phyloP scores from a whole-genome alignment of 1,140 invertebrate genomes.

The Cotesia typhae region DNA sequence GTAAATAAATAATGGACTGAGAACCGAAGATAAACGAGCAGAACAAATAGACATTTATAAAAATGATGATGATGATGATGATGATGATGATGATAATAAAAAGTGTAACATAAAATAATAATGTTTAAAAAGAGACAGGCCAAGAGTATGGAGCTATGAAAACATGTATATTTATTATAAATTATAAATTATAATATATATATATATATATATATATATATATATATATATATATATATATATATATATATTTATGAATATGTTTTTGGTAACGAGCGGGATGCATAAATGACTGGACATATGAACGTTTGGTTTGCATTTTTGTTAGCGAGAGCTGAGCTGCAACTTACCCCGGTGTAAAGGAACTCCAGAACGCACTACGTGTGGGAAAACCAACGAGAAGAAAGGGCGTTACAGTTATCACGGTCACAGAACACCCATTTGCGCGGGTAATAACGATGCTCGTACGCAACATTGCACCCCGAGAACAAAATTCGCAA shows the following conservation, averaged over 20 bases:
- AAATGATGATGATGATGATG: not conserved
- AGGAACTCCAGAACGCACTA: constrained; percentile 97
- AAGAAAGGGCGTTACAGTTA: constrained; percentile 68
- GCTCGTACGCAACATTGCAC: constrained; percentile 55
- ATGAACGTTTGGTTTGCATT: constrained; percentile 17
- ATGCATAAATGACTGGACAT: constrained; percentile 48
- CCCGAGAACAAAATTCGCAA: constrained; percentile 25
- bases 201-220: too few species aligned
- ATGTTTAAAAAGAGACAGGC: constrained; percentile 35
- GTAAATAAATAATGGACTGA: too few species aligned
- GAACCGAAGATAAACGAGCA: too few species aligned
- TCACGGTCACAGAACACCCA: constrained; percentile 65
- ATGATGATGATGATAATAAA: constrained; percentile 13
- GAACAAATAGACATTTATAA: too few species aligned
- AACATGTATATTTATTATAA: constrained; percentile 50
- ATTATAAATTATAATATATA: too few species aligned
- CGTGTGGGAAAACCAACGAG: constrained; percentile 71
- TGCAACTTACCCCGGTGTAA: constrained; percentile 95
- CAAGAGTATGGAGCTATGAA: constrained; percentile 46
- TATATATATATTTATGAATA: constrained; percentile 39
- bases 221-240: too few species aligned
- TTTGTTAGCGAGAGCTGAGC: constrained; percentile 68
- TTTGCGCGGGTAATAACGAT: constrained; percentile 56
- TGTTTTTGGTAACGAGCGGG: constrained; percentile 58
- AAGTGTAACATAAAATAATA: constrained; percentile 36